These are phyloP conservation scores for Bombyx mandarina DNA, from an alignment of 1,140 invertebrate genomes.

Conservation along the genomic window DNA sequence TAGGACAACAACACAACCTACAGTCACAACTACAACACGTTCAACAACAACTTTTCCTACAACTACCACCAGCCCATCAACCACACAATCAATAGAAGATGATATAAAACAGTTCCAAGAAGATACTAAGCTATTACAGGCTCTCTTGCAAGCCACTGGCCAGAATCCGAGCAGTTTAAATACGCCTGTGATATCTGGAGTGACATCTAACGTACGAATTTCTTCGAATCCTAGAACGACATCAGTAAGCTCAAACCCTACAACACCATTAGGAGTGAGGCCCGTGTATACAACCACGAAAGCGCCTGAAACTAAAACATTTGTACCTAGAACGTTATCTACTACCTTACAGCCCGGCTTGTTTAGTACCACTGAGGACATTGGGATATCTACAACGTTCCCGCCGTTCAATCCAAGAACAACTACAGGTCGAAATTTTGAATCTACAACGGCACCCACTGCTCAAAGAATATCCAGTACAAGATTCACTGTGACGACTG, in stretches of 20 bases:
- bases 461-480: conserved; percentile 19
- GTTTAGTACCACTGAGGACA: conserved; percentile 34
- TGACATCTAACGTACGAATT: conserved; percentile 58
- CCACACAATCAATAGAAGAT: conserved; percentile 44
- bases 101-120: conserved; percentile 55
- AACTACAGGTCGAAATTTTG: conserved; percentile 18
- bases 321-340: conserved; percentile 35
- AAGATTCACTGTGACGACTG: conserved; percentile 37
- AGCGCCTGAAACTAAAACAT: conserved; percentile 26
- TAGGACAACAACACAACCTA: conserved; percentile 17
- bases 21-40: conserved; percentile 18
- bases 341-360: conserved; percentile 46
- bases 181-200: conserved; percentile 46
- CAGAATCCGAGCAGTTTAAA: conserved; percentile 39
- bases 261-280: conserved; percentile 43
- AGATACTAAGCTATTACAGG: conserved; percentile 56
- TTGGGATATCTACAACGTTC: conserved; percentile 52
- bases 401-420: conserved; percentile 36
- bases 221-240: conserved; percentile 52
- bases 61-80: conserved; percentile 16
- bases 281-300: conserved; percentile 45
- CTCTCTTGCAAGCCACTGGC: conserved; percentile 48
- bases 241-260: conserved; percentile 43
- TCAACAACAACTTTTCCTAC: conserved; percentile 14
- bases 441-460: conserved; percentile 18